Evolutionary conservation across 2,113 vertebrate species (phyloP).

Genomic region (Sminthopsis crassicaudata): DNA sequence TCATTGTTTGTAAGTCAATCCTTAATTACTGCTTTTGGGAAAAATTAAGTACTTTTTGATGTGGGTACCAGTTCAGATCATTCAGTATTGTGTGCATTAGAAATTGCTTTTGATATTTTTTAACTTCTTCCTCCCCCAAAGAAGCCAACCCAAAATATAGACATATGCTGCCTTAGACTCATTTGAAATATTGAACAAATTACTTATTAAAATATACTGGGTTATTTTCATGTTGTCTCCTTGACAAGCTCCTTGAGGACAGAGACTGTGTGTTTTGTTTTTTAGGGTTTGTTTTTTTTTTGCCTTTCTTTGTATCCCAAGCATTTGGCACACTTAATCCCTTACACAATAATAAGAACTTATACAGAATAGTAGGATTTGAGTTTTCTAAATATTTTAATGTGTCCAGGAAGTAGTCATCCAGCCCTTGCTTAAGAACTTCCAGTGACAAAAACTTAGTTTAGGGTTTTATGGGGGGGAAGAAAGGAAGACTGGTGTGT

Average conservation of each 20-base stretch:
- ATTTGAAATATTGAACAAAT: not conserved
- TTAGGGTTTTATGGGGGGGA: too few species aligned
- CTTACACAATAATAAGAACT: not conserved
- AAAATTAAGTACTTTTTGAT: constrained; percentile 14
- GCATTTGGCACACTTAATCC: not conserved
- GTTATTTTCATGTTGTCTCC: not conserved
- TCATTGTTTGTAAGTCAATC: constrained; percentile 12
- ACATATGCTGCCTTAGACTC: not conserved
- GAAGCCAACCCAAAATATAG: not conserved
- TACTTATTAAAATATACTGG: not conserved
- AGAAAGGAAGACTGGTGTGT: too few species aligned
- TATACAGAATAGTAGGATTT: not conserved
- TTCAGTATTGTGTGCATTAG: not conserved
- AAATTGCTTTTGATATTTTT: constrained; percentile 17
- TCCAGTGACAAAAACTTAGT: not conserved
- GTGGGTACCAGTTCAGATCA: not conserved
- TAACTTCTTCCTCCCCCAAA: constrained; percentile 14
- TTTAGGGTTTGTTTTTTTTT: not conserved
- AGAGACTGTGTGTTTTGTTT: not conserved
- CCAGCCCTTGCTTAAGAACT: not conserved
- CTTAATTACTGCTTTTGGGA: not conserved
- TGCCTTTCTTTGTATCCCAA: not conserved
- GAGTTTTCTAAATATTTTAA: not conserved
- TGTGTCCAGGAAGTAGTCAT: not conserved
- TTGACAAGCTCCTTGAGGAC: not conserved